Percentiles rank a stretch among this genome's conserved stretches.
phyloP scores from a whole-genome alignment of 64 coral and sea anemone species.

The Montipora capricornis region DNA sequence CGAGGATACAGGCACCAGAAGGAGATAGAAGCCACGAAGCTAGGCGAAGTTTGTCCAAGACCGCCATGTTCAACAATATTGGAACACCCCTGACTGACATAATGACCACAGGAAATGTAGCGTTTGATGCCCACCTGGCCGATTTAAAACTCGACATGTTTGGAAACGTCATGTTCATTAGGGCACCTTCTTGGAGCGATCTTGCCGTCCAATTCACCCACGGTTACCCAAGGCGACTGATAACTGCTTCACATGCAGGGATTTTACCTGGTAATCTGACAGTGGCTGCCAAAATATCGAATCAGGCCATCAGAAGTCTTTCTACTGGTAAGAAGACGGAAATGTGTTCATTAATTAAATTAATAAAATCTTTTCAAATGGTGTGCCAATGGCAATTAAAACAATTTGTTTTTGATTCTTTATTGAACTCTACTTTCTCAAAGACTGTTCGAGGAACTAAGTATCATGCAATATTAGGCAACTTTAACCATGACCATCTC shows the following conservation, averaged over 20 bases:
- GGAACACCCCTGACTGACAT: conserved; percentile 15
- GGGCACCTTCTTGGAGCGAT: background rate
- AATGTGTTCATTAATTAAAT: background rate
- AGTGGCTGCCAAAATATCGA: conserved; percentile 14
- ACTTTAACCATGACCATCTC: too few relatives aligned
- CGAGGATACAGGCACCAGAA: background rate
- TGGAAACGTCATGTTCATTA: conserved; percentile 37
- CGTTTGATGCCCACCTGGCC: conserved; percentile 38
- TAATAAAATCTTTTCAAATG: background rate
- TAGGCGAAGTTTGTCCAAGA: background rate
- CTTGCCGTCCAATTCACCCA: conserved; percentile 33
- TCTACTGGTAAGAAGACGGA: background rate
- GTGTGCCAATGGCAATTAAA: background rate
- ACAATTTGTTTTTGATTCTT: background rate
- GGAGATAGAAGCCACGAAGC: background rate
- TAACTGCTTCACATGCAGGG: background rate
- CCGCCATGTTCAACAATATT: background rate
- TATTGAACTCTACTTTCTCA: too few relatives aligned
- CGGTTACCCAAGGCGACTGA: conserved; percentile 37
- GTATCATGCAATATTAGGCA: too few relatives aligned
- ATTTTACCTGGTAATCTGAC: conserved; percentile 46
- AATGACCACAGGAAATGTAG: background rate
- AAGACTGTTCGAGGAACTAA: too few relatives aligned
- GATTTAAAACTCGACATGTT: background rate
- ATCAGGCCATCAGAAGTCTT: conserved; percentile 35